Evolutionary conservation across 1,140 invertebrate species (phyloP).

Genomic region (fruit fly (Drosophila melanogaster)): Release_6_plus_ISO1_MT NT_037436.4:9970501-9971000

Average conservation of each 20-base stretch:
- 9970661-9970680: conserved; percentile 41
- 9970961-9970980: not conserved
- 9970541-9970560: conserved; percentile 88
- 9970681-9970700: conserved; percentile 56
- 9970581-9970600: conserved; percentile 89
- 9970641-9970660: conserved; percentile 29
- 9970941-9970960: conserved; percentile 10
- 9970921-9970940: conserved; percentile 10
- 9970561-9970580: conserved; percentile 91
- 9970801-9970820: conserved; percentile 36
- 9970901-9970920: conserved; percentile 13
- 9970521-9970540: conserved; percentile 88
- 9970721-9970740: conserved; percentile 73
- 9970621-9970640: conserved; percentile 88
- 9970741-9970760: conserved; percentile 18
- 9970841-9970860: conserved; percentile 21
- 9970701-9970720: conserved; percentile 72
- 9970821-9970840: conserved; percentile 32
- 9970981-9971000: not conserved
- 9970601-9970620: conserved; percentile 87
- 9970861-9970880: conserved; percentile 28
- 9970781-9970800: conserved; percentile 44
- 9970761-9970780: conserved; percentile 53
- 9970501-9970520: conserved; percentile 88
- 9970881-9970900: conserved; percentile 25